Base-by-base conservation (phyloP, 2,797 vertebrate species). In the Argya squamiceps region DNA sequence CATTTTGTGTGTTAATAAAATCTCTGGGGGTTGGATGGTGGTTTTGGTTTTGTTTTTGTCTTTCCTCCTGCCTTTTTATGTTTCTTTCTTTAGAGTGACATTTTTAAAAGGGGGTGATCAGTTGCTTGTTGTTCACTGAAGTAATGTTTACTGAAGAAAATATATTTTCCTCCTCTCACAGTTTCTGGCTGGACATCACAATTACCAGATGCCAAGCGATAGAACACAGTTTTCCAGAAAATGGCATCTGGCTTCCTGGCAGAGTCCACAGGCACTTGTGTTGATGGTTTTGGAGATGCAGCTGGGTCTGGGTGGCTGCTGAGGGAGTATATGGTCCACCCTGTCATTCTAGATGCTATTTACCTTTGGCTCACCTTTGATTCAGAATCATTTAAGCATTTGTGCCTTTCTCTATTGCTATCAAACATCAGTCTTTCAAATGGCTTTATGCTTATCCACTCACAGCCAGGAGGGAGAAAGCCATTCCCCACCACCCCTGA, bases 291-390 rank as follows among this genome's bases (percentile, higher is more conserved):
- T 86, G 81, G 93, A 93, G 85, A 56, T 30, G 39, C 96, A 97
- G 96, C 92, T 95, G 93, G 85, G 89, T 37, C 65, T 86, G 76
- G 89, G 80, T 89, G 91, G 81, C 80, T 58, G 55, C 49, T 36
- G 55, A 73, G 83, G 69, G 89, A 95, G 50, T 84, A 85, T 82
- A 46, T 30, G 63, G 70, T 86, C 67, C 81, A 79, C 92, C 82
- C 79, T 71, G 76, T 80, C 78, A 84, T 75, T 97, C 93, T 92
- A 68, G 89, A 64, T 96, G 78, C 92, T 83, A 39, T 94, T 96
- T 97, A 94, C 82, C 90, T 97, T 91, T 93, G 94, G 94, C 89
- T 97, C 90, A 93, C 93, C 97, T 97, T 97, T 96, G 95, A 76
- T 96, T 94, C 36, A 55, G 52, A 89, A 75, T 56, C 88, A 47